These are phyloP conservation scores for Isichthys henryi DNA, from an alignment of 2,113 vertebrate species.

Conservation along the genomic window DNA sequence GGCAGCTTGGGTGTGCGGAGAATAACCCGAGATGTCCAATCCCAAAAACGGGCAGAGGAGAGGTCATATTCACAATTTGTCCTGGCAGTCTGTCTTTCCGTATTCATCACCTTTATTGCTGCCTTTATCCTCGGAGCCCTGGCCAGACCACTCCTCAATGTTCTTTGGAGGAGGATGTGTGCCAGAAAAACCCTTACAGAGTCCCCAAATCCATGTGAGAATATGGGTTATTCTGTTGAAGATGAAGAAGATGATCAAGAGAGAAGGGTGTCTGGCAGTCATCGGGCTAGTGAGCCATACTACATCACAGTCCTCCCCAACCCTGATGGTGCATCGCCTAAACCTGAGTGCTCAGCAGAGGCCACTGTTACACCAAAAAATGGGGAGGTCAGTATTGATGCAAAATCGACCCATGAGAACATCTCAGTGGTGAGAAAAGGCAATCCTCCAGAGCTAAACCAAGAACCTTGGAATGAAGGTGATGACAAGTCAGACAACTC, in stretches of 20 bases:
- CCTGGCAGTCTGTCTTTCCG: conserved; percentile 70
- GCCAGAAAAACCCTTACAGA: conserved; percentile 30
- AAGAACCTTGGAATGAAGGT: conserved; percentile 11
- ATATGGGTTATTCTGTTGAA: conserved; percentile 58
- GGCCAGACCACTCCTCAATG: conserved; percentile 65
- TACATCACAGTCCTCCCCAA: conserved; percentile 39
- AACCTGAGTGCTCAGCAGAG: conserved; percentile 25
- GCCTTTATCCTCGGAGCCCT: conserved; percentile 78
- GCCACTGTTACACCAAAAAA: conserved; percentile 16
- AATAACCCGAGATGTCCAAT: conserved; percentile 9
- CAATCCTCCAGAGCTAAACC: background rate
- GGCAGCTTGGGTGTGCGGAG: conserved; percentile 9
- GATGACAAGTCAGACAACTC: conserved; percentile 14
- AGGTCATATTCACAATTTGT: conserved; percentile 41
- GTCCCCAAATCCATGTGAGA: conserved; percentile 47
- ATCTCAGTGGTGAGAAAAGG: background rate
- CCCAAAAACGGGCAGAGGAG: background rate
- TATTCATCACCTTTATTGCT: conserved; percentile 72
- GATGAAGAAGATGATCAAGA: conserved; percentile 29
- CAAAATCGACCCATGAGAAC: background rate
- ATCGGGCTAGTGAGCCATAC: conserved; percentile 37
- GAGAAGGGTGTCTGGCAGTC: conserved; percentile 28
- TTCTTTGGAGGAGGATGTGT: conserved; percentile 49
- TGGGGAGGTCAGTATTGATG: background rate
- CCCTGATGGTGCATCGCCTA: conserved; percentile 15